Evolutionary conservation across 2,113 vertebrate genomes (phyloP), one percentile per base, ranked within the genome.

Genomic region (Manacus vitellinus): DNA sequence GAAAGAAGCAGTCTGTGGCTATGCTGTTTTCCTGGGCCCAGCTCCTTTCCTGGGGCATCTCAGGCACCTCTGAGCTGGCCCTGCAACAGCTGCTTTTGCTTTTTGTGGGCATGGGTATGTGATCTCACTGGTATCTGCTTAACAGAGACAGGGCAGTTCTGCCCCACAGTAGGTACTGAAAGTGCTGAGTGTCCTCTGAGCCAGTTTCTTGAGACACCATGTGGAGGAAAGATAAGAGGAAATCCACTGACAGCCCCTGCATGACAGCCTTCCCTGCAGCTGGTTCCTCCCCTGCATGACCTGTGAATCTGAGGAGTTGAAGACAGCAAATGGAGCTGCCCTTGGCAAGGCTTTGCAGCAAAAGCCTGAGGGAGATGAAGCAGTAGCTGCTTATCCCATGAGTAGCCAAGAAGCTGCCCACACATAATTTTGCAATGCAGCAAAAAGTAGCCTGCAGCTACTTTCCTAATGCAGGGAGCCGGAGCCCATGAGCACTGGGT

Each of bases 341-440:
- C 37, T 65, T 94, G 92, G 89, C 88, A 83, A 52, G 70, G 58
- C 65, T 94, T 94, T 92, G 88, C 89, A 87, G 79, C 18, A 4
- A 77, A 82, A 86, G 88, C 67, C 72, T 68, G 56, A 17, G 81
- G 67, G 88, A 96, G 74, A 63, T 85, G 82, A 88, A 92, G 95
- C 92, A 74, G 94, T 93, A 92, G 94, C 88, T 94, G 79, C 81
- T 89, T 89, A 87, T 95, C 77, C 86, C 82, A 44, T 51, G 79
- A 95, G 85, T 43, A 90, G 85, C 95, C 92, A 93, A 95, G 88
- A 86, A 91, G 54, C 92, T 95, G 85, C 94, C 91, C 80, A 96
- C 52, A 3, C 89, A 56, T 20, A 8, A 58, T 89, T 94, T 92
- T 95, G 95, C 91, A 91, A 89, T 62, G 81, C 73, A 91, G 35